Conservation (phyloP, 2,797 vertebrate species). For the Sphenodon punctatus region DNA sequence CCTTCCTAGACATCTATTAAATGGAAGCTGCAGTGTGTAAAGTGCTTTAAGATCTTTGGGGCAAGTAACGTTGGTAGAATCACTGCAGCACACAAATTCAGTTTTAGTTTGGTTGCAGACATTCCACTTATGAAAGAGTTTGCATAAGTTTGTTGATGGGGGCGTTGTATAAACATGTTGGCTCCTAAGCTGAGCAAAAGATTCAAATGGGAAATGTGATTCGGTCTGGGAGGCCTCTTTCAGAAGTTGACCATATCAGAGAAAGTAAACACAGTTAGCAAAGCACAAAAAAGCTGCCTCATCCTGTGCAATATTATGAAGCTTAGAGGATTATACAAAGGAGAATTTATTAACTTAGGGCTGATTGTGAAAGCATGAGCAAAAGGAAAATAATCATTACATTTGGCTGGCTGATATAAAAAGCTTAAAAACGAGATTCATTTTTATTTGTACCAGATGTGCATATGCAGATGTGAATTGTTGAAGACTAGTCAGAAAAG, state of each 20-base stretch:
- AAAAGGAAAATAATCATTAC: constrained; percentile 58
- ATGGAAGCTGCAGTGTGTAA: neutral
- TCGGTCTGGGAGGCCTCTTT: neutral
- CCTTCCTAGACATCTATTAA: neutral
- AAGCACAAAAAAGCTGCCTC: constrained; percentile 45
- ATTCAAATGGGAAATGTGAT: constrained; percentile 2
- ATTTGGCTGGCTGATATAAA: constrained; percentile 18
- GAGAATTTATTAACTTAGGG: constrained; percentile 52
- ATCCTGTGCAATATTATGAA: constrained; percentile 55
- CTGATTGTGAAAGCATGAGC: constrained; percentile 62
- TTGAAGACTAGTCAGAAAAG: constrained; percentile 39
- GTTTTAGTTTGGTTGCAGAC: neutral
- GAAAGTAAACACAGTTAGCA: neutral
- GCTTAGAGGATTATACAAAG: constrained; percentile 51
- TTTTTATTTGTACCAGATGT: constrained; percentile 60
- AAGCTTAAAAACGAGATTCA: neutral
- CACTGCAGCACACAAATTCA: neutral
- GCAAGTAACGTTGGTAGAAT: neutral
- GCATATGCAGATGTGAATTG: constrained; percentile 35
- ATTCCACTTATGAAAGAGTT: constrained; percentile 19
- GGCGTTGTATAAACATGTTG: neutral
- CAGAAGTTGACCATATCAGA: constrained; percentile 22
- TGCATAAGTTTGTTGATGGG: constrained; percentile 1
- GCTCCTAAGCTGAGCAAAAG: neutral
- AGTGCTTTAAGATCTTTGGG: constrained; percentile 1